Evolutionary conservation across 2,888 invertebrate genomes (phyloP), one percentile per base, ranked within the genome.

Genomic region (Ornithoptera priamus): DNA sequence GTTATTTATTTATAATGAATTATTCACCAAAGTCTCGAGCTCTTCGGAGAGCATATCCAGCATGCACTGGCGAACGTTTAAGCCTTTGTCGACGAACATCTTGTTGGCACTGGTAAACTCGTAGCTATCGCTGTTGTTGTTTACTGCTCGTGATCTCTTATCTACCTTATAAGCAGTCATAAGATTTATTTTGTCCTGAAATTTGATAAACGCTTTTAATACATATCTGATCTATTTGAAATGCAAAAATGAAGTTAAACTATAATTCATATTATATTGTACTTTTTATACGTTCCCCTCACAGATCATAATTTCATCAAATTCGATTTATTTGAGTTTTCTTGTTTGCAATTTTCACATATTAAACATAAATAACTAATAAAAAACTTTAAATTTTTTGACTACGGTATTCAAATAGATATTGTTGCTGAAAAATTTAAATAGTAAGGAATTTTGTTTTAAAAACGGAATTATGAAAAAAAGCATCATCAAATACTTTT

Each of bases 71-170:
- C 95, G 92, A 24, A 96, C 90, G 50, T 91, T 87, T 68, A 94
- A 88, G 2, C 87, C 85, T 4, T 92, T 82, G 66, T 95, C 94
- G 5, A 96, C 94, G 87, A 95, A 97, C 74, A 97, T 90, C 75
- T 95, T 95, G 88, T 97, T 97, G 36, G 96, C 97, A 71, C 95
- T 95, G 6, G 92, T 94, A 81, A 96, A 96, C 83, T 96, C 95
- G 78, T 97, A 95, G 73, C 94, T 93, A 2, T 93, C 93, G 18
- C 94, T 93, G 72, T 92, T 89, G 69, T 94, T 89, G 73, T 94
- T 93, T 10, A 85, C 79, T 1, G 78, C 73, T 0, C 94, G 93
- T 5, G 92, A 81, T n/a, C 93, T 87, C 82, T 94, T 95, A 86
- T 97, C 97, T 75, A 95, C 88, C 75, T 94, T 94, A 87, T 96